These are phyloP conservation scores for Calycopis cecrops DNA, from an alignment of 1,140 invertebrate genomes.

Conservation along the genomic window DNA sequence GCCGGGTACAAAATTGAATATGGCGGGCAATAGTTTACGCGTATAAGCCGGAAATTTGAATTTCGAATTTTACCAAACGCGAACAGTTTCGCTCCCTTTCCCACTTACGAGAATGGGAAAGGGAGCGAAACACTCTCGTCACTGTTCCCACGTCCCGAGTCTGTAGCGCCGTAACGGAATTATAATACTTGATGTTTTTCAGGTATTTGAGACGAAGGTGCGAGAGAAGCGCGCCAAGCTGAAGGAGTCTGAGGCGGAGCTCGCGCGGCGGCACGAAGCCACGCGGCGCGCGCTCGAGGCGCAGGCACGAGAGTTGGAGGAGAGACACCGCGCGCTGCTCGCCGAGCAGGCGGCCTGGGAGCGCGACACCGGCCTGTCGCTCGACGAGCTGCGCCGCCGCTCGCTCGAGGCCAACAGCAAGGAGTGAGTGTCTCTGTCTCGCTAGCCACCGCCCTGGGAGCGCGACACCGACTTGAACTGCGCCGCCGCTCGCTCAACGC, in stretches of 20 bases:
- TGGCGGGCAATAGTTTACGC: too few species aligned
- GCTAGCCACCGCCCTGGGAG: too few species aligned
- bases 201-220: conserved; percentile 87
- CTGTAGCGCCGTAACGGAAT: too few species aligned
- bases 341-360: conserved; percentile 93
- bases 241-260: conserved; percentile 92
- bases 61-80: too few species aligned
- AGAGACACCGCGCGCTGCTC: conserved; percentile 90
- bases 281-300: conserved; percentile 84
- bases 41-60: too few species aligned
- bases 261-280: conserved; percentile 79
- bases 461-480: too few species aligned
- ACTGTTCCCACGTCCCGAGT: neutral
- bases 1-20: too few species aligned
- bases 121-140: too few species aligned
- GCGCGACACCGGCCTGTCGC: conserved; percentile 89
- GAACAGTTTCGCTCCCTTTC: too few species aligned
- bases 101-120: too few species aligned
- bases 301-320: conserved; percentile 93
- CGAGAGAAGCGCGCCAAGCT: conserved; percentile 95
- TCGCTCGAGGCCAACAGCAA: conserved; percentile 91
- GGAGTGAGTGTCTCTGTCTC: conserved; percentile 79
- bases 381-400: conserved; percentile 89
- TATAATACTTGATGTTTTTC: neutral
- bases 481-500: too few species aligned